phyloP scores from a whole-genome alignment of 2,797 vertebrate species.

The Manis pentadactyla region DNA sequence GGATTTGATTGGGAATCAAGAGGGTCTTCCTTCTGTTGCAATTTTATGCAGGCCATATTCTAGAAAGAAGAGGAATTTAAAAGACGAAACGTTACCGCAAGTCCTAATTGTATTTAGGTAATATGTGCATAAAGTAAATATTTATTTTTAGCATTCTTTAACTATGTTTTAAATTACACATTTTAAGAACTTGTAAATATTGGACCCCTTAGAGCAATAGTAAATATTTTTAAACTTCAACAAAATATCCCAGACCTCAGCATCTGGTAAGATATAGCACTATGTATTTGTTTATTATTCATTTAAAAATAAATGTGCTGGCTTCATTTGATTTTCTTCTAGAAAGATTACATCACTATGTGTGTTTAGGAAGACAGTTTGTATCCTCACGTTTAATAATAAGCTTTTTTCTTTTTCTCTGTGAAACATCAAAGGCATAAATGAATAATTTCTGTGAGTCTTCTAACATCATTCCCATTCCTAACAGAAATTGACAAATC shows the following conservation, averaged over 20 bases:
- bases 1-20: not conserved
- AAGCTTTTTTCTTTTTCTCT: not conserved
- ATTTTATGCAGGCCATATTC: not conserved
- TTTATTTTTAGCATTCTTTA: slow-evolving; percentile 28
- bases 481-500: slow-evolving; percentile 3
- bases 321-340: slow-evolving; percentile 33
- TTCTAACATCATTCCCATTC: not conserved
- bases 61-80: not conserved
- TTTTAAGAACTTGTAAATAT: slow-evolving; percentile 39
- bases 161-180: slow-evolving; percentile 13
- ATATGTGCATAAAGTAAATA: not conserved
- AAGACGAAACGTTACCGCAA: not conserved
- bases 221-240: slow-evolving; percentile 56
- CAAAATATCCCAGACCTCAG: slow-evolving; percentile 30
- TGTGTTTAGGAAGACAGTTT: not conserved
- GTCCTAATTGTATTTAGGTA: not conserved
- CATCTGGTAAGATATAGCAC: slow-evolving; percentile 38
- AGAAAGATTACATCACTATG: not conserved
- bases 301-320: not conserved
- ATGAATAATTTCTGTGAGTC: not conserved
- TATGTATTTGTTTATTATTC: slow-evolving; percentile 28
- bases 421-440: not conserved
- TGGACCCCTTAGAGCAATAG: slow-evolving; percentile 10
- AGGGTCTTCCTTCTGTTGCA: not conserved
- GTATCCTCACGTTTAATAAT: not conserved